phyloP scores from a whole-genome alignment of 1,140 invertebrate species.

The Adoxophyes honmai region DNA sequence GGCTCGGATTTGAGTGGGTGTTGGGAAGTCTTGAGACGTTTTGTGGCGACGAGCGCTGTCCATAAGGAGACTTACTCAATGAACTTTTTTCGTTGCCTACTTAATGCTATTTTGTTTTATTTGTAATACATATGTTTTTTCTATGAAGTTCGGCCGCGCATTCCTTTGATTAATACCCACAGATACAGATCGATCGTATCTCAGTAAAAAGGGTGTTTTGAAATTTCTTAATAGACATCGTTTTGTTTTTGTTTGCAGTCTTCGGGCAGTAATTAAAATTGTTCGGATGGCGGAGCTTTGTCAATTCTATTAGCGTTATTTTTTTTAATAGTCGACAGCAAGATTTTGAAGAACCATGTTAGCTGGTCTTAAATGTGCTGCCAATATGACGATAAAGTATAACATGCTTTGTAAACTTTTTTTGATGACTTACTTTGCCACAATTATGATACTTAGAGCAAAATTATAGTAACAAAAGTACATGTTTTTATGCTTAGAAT shows the following conservation, averaged over 20 bases:
- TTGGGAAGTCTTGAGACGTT: constrained; percentile 14
- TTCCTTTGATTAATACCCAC: constrained; percentile 57
- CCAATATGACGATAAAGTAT: neutral
- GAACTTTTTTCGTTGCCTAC: constrained; percentile 56
- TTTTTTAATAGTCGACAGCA: too few relatives aligned
- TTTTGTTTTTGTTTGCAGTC: constrained; percentile 27
- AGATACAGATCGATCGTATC: constrained; percentile 45
- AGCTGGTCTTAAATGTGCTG: too few relatives aligned
- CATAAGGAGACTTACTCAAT: constrained; percentile 41
- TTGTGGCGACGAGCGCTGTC: constrained; percentile 16
- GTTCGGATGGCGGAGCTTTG: constrained; percentile 16
- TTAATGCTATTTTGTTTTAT: constrained; percentile 70
- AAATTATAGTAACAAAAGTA: neutral
- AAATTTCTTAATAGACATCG: constrained; percentile 57
- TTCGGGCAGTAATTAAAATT: constrained; percentile 33
- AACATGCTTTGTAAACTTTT: neutral
- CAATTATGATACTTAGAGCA: too few relatives aligned
- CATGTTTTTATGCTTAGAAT: too few relatives aligned
- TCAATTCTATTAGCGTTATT: constrained; percentile 9
- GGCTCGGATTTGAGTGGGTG: constrained; percentile 17
- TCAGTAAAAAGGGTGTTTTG: constrained; percentile 63
- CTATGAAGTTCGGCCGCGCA: constrained; percentile 46
- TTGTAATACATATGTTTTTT: constrained; percentile 59
- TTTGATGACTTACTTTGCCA: neutral
- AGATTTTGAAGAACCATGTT: too few relatives aligned